Base-by-base conservation (phyloP, 2,113 vertebrate species). In the Furnarius figulus region DNA sequence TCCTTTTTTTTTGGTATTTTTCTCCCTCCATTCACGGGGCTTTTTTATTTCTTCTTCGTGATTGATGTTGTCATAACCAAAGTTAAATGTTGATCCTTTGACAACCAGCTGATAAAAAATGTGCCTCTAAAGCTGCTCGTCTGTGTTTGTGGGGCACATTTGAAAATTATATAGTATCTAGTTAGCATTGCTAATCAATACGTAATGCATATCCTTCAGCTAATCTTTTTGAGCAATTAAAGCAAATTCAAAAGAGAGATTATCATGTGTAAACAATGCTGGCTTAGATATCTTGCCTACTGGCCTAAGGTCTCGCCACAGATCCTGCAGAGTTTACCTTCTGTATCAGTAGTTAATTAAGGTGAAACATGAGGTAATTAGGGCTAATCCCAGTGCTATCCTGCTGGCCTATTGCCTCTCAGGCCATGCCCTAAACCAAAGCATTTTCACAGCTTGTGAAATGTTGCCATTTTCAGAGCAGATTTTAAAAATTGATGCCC, bases 321-420 rank as follows among this genome's bases (percentile, higher is more conserved):
- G 96, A 97, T 98, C 98, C 97, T 98, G 94, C 81, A n/a, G 97
- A 76, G 83, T 98, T 98, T 98, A 97, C 97, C 97, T 98, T 98
- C 97, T 97, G 97, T 98, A 98, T 98, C 96, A 97, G 80, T 97
- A 98, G 98, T 98, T 98, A 98, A 98, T 98, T 98, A 98, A 98
- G 98, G 98, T 98, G 98, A 98, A 98, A 98, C 97, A 97, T 97
- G 98, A 98, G 97, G 94, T 98, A 98, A 98, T 98, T 98, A 98
- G 93, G 95, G 93, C 95, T 98, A 98, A 98, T 98, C 98, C 97
- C 96, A 74, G 58, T 78, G 94, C 94, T 96, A 88, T 97, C 97
- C 98, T 96, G 97, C 97, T 98, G 97, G 97, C 95, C 97, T 97
- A 49, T 93, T 97, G 96, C 97, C 97, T 98, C 93, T 94, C 76